These are phyloP conservation scores for Platysteira castanea DNA, from an alignment of 2,113 vertebrate species.

Conservation along the genomic window DNA sequence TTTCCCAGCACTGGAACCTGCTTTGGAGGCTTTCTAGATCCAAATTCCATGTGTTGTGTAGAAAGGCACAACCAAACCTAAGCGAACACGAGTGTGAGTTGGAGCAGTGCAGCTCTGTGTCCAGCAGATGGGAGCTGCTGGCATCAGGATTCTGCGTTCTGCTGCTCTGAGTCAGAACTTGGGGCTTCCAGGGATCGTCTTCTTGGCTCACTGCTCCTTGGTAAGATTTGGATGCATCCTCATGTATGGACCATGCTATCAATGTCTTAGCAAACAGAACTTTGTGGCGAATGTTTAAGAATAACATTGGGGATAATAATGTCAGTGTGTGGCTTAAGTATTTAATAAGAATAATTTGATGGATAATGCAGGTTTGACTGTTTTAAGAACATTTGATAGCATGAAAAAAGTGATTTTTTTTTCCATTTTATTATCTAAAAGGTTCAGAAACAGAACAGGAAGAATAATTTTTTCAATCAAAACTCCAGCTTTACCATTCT, in stretches of 20 bases:
- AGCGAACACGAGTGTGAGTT: rapidly evolving
- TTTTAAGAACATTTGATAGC: not conserved
- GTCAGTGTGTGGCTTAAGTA: not conserved
- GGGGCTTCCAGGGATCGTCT: not conserved
- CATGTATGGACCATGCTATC: rapidly evolving
- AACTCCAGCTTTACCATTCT: not conserved
- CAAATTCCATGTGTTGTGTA: not conserved
- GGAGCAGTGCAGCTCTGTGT: not conserved
- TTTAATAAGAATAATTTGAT: not conserved
- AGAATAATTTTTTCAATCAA: not conserved
- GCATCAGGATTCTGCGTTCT: not conserved
- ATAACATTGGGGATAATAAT: not conserved
- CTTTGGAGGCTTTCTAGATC: not conserved
- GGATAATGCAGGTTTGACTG: not conserved
- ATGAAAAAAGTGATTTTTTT: not conserved
- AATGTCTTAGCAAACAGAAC: not conserved
- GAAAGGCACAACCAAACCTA: not conserved
- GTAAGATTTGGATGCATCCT: not conserved
- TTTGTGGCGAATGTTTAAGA: not conserved
- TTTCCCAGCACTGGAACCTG: not conserved
- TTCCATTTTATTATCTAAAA: not conserved
- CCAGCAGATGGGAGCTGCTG: not conserved
- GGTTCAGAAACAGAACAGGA: not conserved
- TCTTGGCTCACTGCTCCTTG: not conserved
- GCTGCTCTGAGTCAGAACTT: not conserved